phyloP scores from a whole-genome alignment of 2,113 vertebrate species.

The Elephas maximus region DNA sequence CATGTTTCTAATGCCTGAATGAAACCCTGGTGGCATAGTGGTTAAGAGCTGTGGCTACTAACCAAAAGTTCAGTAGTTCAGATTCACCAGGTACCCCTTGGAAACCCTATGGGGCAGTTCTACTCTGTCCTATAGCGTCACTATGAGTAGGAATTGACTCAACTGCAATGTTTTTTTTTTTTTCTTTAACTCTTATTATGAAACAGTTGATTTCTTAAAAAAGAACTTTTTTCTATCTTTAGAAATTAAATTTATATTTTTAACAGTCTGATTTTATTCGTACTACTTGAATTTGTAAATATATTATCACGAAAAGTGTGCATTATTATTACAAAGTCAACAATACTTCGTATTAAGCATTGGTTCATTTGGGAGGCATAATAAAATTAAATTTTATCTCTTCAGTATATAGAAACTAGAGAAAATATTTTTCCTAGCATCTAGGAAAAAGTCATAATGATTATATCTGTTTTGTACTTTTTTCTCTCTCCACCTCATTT shows the following conservation, averaged over 20 bases:
- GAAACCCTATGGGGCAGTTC: too few species aligned
- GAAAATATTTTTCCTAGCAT: background rate
- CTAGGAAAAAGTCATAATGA: background rate
- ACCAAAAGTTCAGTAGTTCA: too few species aligned
- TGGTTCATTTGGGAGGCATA: background rate
- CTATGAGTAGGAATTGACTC: too few species aligned
- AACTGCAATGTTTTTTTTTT: too few species aligned
- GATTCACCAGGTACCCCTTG: too few species aligned
- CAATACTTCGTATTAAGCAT: background rate
- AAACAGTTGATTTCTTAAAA: background rate
- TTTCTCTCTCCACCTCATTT: background rate
- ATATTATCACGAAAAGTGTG: background rate
- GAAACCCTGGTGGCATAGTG: too few species aligned
- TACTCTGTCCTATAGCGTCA: too few species aligned
- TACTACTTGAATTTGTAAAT: background rate
- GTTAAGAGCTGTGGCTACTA: too few species aligned
- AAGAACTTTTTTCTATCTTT: background rate
- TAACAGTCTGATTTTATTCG: background rate
- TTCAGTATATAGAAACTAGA: background rate
- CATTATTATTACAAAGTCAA: background rate
- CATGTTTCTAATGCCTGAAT: background rate
- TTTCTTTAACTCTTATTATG: background rate
- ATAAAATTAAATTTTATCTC: background rate
- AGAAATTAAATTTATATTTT: background rate
- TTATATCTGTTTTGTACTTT: background rate